Conservation (phyloP, 2,113 vertebrate genomes). For the Coreoperca whiteheadi region DNA sequence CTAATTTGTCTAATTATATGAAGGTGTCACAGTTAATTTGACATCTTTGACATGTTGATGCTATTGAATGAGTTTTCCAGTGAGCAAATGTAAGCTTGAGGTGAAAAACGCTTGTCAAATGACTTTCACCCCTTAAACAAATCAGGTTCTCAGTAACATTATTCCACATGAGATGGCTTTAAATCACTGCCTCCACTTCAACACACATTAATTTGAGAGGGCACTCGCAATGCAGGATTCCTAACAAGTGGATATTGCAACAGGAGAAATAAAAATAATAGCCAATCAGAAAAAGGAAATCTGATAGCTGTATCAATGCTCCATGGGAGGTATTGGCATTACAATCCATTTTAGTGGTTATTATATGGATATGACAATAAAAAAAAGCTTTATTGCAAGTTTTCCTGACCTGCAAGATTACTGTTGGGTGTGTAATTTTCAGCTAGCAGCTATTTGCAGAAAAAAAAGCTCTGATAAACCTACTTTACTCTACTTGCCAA, state of each 20-base stretch:
- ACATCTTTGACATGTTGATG: slow-evolving; percentile 2
- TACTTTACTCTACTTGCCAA: too few species aligned
- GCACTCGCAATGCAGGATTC: neutral
- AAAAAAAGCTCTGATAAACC: too few species aligned
- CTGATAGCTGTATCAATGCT: slow-evolving; percentile 7
- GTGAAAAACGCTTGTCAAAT: neutral
- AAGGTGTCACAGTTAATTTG: slow-evolving; percentile 24
- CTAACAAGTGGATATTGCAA: neutral
- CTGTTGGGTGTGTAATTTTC: too few species aligned
- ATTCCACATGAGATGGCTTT: neutral
- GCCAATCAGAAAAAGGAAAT: neutral
- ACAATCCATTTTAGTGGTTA: slow-evolving; percentile 4
- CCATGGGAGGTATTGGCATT: slow-evolving; percentile 6
- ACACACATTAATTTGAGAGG: neutral
- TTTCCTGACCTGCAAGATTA: too few species aligned
- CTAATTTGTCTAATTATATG: neutral
- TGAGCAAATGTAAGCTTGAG: neutral
- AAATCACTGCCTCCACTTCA: neutral
- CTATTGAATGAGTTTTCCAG: neutral
- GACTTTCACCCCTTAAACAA: neutral
- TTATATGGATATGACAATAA: slow-evolving; percentile 7
- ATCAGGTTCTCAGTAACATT: neutral
- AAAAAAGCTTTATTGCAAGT: too few species aligned
- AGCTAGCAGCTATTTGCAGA: too few species aligned
- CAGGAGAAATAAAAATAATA: neutral